Evolutionary conservation across 2,888 invertebrate genomes (phyloP).

Genomic region (Antheraea yamamai): DNA sequence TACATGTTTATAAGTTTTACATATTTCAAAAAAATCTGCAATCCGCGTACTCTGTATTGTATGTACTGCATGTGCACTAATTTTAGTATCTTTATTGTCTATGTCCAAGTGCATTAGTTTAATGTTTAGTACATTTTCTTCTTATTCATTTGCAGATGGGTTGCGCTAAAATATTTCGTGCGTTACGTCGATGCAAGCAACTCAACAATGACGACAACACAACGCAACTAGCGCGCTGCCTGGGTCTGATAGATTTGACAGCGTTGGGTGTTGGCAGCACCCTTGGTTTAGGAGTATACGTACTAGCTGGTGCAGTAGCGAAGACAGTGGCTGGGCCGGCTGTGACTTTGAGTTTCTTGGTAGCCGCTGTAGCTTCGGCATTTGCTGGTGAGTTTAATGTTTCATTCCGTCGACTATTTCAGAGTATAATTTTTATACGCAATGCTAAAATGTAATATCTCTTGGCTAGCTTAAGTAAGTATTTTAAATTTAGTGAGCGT

Average conservation of each 20-base stretch:
- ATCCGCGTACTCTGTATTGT: no score
- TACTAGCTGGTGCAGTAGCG: constrained; percentile 94
- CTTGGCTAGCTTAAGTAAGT: no score
- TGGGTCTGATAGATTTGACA: constrained; percentile 92
- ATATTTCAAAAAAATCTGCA: no score
- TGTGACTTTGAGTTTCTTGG: constrained; percentile 93
- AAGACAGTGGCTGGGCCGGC: constrained; percentile 94
- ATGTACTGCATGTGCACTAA: no score
- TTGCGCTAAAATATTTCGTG: constrained; percentile 53
- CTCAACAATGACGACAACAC: constrained; percentile 61
- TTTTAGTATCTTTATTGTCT: no score
- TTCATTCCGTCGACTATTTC: background rate
- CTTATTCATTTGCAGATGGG: constrained; percentile 57
- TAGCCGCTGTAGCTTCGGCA: constrained; percentile 95
- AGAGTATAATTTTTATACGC: background rate
- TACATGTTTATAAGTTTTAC: no score
- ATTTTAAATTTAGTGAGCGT: no score
- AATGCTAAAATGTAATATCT: background rate
- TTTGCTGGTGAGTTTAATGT: constrained; percentile 87
- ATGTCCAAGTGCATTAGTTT: no score
- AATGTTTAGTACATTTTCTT: no score
- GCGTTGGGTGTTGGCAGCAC: constrained; percentile 94
- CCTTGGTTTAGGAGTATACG: constrained; percentile 96
- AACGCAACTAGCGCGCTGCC: constrained; percentile 83
- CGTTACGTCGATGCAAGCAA: constrained; percentile 76